phyloP scores from a whole-genome alignment of 2,113 vertebrate genomes.

The Menidia beryllina region DNA sequence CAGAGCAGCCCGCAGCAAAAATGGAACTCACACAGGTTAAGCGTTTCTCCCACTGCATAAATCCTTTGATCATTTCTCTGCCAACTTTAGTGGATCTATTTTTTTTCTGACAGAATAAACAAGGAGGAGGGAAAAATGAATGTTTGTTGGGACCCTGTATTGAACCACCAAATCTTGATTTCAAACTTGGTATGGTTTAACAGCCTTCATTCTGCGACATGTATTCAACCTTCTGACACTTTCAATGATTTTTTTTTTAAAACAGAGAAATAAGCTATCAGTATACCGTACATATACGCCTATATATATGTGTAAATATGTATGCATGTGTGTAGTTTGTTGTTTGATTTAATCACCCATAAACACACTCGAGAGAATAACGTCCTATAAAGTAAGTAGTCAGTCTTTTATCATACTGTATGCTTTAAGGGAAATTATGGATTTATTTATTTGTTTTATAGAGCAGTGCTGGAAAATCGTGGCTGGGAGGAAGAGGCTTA shows the following conservation, averaged over 20 bases:
- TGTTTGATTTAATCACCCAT: slow-evolving; percentile 18
- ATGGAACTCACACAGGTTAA: slow-evolving; percentile 10
- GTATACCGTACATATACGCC: too few species aligned
- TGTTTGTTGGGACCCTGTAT: slow-evolving; percentile 23
- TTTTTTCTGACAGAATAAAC: slow-evolving; percentile 31
- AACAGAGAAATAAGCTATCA: too few species aligned
- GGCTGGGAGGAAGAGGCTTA: background rate
- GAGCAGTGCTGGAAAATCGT: background rate
- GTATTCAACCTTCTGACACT: slow-evolving; percentile 2
- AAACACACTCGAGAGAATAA: slow-evolving; percentile 11
- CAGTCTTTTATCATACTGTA: slow-evolving; percentile 24
- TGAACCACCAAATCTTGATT: slow-evolving; percentile 41
- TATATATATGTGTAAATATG: too few species aligned
- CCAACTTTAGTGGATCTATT: slow-evolving; percentile 27
- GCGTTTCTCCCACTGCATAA: slow-evolving; percentile 4
- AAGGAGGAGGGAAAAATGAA: slow-evolving; percentile 48
- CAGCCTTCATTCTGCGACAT: slow-evolving; percentile 36
- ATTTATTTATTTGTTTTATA: slow-evolving; percentile 1
- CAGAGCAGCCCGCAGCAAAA: background rate
- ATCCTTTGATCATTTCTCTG: slow-evolving; percentile 40
- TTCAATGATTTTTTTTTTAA: slow-evolving; percentile 22
- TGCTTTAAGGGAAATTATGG: background rate
- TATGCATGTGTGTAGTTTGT: background rate
- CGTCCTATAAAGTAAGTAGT: background rate
- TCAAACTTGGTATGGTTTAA: slow-evolving; percentile 19